A percentile compares a stretch with the other conserved stretches of the same genome.
Conservation (phyloP, 2,797 vertebrate genomes). For the Sebastes vulpes region DNA sequence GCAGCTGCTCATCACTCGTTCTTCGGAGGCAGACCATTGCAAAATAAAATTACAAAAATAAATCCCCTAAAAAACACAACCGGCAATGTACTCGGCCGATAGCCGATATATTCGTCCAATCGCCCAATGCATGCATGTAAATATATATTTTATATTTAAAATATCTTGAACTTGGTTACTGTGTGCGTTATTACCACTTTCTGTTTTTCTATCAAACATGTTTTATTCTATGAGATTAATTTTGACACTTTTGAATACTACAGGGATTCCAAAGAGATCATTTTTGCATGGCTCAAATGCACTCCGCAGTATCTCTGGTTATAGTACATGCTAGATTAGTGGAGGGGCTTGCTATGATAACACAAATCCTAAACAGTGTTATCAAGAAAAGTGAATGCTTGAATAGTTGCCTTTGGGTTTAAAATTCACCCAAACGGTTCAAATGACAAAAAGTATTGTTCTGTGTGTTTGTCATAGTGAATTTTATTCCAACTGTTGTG, state of each 20-base stretch:
- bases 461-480: background rate
- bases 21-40: background rate
- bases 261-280: background rate
- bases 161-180: background rate
- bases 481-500: background rate
- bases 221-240: background rate
- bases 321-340: background rate
- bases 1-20: background rate
- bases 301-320: background rate
- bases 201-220: background rate
- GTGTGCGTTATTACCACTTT: background rate
- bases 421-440: background rate
- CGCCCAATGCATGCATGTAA: background rate
- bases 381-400: background rate
- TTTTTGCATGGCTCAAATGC: background rate
- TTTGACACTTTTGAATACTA: background rate
- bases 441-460: background rate
- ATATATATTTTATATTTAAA: background rate
- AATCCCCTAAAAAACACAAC: background rate
- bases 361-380: background rate
- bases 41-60: background rate
- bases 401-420: background rate
- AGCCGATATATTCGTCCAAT: background rate
- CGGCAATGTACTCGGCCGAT: too few relatives aligned
- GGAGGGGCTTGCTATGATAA: background rate